Evolutionary conservation across 2,888 invertebrate genomes (phyloP), one percentile per base, ranked within the genome.

Genomic region (Sinhomidia bicolor): DNA sequence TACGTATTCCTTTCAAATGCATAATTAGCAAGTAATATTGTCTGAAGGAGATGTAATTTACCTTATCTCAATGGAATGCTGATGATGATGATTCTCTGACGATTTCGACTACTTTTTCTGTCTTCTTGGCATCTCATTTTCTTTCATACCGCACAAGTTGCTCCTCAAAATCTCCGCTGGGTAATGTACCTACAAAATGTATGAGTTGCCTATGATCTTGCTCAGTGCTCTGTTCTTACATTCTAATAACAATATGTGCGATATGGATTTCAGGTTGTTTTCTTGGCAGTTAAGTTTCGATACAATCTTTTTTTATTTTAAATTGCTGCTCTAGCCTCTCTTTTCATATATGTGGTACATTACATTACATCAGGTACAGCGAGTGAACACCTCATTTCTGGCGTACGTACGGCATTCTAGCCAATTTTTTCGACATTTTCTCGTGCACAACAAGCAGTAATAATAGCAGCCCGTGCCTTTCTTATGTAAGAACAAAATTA

Each of bases 21-120:
- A 88, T 88, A 88, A 88, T 88, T 88, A 88, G 88, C 83, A 60
- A 88, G 88, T 60, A 88, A 88, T 88, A 83, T 88, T 88, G 88
- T 83, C 83, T 83, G 83, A 88, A 88, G 57, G 57, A 84, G 88
- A 88, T 88, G 83, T 88, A 88, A 88, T 88, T 88, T 88, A 88
- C 88, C 78, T 83, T 88, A 88, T 84, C 79, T 60, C 57, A 84
- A 71, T 79, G 88, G 88, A 88, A 88, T 88, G 88, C 88, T 86
- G 89, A 89, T 85, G 89, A 89, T 85, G 79, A 54, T 79, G 57
- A 32, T 79, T 54, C 54, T 62, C 54, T 62, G 60, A 78, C 36
- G 87, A 88, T 88, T 88, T 83, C 76, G 65, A 79, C 88, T 83
- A 68, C 78, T 88, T 88, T 87, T 88, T 76, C 78, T 78, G 74